Conservation (phyloP, 2,797 vertebrate species). For the Acipenser oxyrinchus region DNA sequence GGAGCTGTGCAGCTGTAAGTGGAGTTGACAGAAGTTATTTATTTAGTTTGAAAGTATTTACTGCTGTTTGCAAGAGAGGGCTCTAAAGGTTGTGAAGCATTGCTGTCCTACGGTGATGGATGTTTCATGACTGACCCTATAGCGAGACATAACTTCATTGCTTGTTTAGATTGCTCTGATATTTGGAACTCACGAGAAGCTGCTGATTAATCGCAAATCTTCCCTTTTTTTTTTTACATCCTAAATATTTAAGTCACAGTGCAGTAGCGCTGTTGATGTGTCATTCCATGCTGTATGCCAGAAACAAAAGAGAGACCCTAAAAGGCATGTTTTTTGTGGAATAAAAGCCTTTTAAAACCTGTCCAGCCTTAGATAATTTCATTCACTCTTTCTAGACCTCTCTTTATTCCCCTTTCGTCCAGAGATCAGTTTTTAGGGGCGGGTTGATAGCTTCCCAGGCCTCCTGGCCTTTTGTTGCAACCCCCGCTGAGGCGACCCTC, state of each 20-base stretch:
- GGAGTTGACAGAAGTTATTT: constrained; percentile 64
- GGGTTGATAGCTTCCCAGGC: constrained; percentile 95
- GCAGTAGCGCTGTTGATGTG: constrained; percentile 55
- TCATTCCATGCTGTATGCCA: constrained; percentile 51
- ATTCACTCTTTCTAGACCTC: constrained; percentile 86
- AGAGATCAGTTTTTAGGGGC: constrained; percentile 89
- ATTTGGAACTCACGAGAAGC: constrained; percentile 72
- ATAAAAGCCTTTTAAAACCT: constrained; percentile 96
- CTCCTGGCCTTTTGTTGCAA: constrained; percentile 85
- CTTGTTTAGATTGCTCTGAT: constrained; percentile 73
- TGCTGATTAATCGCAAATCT: constrained; percentile 79
- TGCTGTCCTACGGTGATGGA: constrained; percentile 62
- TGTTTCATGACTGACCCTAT: constrained; percentile 64
- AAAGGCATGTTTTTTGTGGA: constrained; percentile 69
- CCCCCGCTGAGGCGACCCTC: constrained; percentile 51
- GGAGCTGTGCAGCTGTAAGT: constrained; percentile 50
- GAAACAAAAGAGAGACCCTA: constrained; percentile 64
- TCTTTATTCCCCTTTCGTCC: constrained; percentile 84
- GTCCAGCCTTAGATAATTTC: constrained; percentile 98
- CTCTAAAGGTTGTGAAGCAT: constrained; percentile 66
- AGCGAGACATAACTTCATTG: constrained; percentile 76
- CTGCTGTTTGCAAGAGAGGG: constrained; percentile 60
- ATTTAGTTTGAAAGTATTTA: constrained; percentile 72
- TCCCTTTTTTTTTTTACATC: constrained; percentile 45
- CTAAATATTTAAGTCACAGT: constrained; percentile 68